phyloP scores from a whole-genome alignment of 2,113 vertebrate genomes.

The Passer domesticus region DNA sequence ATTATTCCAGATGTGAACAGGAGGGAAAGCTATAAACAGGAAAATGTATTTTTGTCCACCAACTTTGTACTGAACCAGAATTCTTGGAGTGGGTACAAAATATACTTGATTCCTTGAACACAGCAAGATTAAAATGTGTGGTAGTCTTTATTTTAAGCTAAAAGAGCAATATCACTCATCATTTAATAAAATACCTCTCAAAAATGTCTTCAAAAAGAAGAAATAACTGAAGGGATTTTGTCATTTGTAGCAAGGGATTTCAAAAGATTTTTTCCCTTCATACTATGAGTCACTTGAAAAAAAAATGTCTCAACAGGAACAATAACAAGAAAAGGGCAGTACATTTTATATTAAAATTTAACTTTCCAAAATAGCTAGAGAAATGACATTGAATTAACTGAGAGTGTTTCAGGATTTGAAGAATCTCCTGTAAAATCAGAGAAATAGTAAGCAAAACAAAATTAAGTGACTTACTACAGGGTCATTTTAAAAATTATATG shows the following conservation, averaged over 20 bases:
- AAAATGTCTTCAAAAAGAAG: neutral
- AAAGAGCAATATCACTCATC: neutral
- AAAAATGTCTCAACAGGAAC: neutral
- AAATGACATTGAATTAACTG: neutral
- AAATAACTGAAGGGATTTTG: neutral
- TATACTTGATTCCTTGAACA: neutral
- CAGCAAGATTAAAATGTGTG: neutral
- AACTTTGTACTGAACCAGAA: neutral
- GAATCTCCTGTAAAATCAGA: neutral
- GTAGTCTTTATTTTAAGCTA: neutral
- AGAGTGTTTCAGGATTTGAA: neutral
- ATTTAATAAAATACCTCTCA: neutral
- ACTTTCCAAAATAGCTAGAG: neutral
- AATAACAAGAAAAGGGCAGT: neutral
- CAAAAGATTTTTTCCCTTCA: neutral
- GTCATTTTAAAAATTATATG: neutral
- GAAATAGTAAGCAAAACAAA: neutral
- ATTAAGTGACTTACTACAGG: neutral
- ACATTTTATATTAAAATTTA: neutral
- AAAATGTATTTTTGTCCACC: conserved; percentile 51
- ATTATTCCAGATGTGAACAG: conserved; percentile 67
- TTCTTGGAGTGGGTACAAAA: conserved; percentile 32
- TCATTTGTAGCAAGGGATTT: neutral
- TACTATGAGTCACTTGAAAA: conserved; percentile 19
- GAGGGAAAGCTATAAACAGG: conserved; percentile 60